These are phyloP conservation scores for Empis stercorea DNA, from an alignment of 2,888 invertebrate genomes.

Conservation along the genomic window DNA sequence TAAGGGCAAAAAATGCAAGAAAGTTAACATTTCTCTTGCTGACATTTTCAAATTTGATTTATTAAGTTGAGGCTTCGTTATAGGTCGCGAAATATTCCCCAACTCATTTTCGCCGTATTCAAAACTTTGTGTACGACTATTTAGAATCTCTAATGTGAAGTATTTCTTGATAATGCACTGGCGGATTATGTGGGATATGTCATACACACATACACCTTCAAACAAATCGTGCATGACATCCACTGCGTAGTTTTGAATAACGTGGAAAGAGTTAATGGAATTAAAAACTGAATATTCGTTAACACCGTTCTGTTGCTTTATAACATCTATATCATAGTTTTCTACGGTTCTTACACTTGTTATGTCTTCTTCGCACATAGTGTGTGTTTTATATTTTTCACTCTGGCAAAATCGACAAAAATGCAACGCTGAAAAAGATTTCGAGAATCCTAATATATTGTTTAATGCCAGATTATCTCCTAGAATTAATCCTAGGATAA, in stretches of 20 bases:
- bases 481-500: slow-evolving; percentile 2
- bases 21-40: slow-evolving; percentile 2
- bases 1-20: background rate
- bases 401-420: slow-evolving; percentile 13
- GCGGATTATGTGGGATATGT: slow-evolving; percentile 9
- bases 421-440: slow-evolving; percentile 12
- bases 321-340: slow-evolving; percentile 11
- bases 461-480: too few relatives aligned
- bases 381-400: slow-evolving; percentile 7
- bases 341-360: slow-evolving; percentile 9
- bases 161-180: too few relatives aligned
- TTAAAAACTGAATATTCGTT: slow-evolving; percentile 16
- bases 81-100: slow-evolving; percentile 10
- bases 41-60: slow-evolving; percentile 8
- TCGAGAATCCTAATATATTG: background rate
- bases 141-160: too few relatives aligned
- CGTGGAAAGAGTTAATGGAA: slow-evolving; percentile 15
- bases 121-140: too few relatives aligned
- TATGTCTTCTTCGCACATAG: slow-evolving; percentile 8
- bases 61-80: slow-evolving; percentile 4
- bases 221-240: slow-evolving; percentile 12
- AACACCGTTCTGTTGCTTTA: slow-evolving; percentile 13
- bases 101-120: slow-evolving; percentile 5
- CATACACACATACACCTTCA: slow-evolving; percentile 11
- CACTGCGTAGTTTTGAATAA: slow-evolving; percentile 11